Evolutionary conservation across 2,797 vertebrate genomes (phyloP).

Genomic region (Danio choprae): DNA sequence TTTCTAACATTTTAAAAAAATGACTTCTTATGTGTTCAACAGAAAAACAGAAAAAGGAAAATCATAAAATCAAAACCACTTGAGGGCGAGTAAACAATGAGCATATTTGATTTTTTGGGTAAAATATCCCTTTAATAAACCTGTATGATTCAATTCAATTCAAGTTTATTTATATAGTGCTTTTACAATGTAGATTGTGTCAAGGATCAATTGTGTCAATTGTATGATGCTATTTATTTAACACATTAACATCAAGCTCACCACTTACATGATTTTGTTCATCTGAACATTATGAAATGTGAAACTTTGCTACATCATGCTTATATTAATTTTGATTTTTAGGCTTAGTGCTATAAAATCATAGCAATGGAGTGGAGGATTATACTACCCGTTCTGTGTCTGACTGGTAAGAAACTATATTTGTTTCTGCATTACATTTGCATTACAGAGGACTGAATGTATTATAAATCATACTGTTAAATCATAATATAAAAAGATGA

Average conservation of each 20-base stretch:
- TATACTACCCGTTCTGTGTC: slow-evolving; percentile 8
- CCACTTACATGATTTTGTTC: not conserved
- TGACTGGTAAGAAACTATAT: slow-evolving; percentile 24
- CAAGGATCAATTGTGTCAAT: too few relatives aligned
- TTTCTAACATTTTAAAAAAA: too few relatives aligned
- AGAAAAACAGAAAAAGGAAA: too few relatives aligned
- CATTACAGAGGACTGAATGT: not conserved
- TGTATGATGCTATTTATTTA: too few relatives aligned
- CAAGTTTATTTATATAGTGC: too few relatives aligned
- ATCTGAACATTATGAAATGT: not conserved
- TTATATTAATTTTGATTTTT: not conserved
- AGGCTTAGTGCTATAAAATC: not conserved
- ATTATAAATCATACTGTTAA: not conserved
- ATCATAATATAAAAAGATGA: not conserved
- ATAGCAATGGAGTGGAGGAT: slow-evolving; percentile 35
- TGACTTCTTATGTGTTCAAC: too few relatives aligned
- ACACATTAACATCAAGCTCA: not conserved
- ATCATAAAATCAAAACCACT: too few relatives aligned
- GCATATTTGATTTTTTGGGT: too few relatives aligned
- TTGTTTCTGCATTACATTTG: not conserved
- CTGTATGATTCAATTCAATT: too few relatives aligned
- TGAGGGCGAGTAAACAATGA: too few relatives aligned
- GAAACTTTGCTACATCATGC: not conserved
- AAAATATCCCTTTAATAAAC: too few relatives aligned
- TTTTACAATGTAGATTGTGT: too few relatives aligned